Evolutionary conservation across 2,113 vertebrate genomes (phyloP), one percentile per base, ranked within the genome.

Genomic region (Aspidoscelis tigris): DNA sequence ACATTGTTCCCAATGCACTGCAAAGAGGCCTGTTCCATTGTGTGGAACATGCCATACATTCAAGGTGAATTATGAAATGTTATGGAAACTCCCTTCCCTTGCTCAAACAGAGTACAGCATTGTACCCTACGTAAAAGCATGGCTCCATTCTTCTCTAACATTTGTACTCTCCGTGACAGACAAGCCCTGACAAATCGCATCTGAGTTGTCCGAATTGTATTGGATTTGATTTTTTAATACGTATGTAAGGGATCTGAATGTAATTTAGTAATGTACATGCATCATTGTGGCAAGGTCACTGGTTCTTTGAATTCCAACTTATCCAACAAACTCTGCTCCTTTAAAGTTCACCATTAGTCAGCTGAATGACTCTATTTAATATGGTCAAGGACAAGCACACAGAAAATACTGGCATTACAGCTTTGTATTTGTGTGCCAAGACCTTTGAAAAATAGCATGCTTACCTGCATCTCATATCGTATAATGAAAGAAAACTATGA

Each of bases 211-310:
- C 43, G 76, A 55, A 7, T 24, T n/a, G 58, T 80, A 85, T 74
- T 85, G 76, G 58, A 80, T 85, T 82, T 43, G 24, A 77, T 86
- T 87, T 84, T 84, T 92, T 86, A 68, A 61, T 18, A 61, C 12
- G 18, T 61, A 61, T 61, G 18, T 61, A 61, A 61, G 18, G 18
- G 88, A 82, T 84, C 84, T 69, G 16, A 50, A 68, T 76, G 47
- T 87, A 93, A 91, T 90, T 94, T 93, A 92, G 47, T 87, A 93
- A 84, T 77, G 84, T 83, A 88, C 78, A 71, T 77, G 76, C 84
- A 88, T 92, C 44, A 20, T 50, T 81, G 39, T 80, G 53, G 81
- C 22, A 78, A 33, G 68, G 2, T 61, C 84, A 66, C 58, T 81
- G n/a, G 26, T 81, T 81, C 88, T 84, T 87, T 89, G 85, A 92